phyloP scores from a whole-genome alignment of 2,888 invertebrate species.

The Pandemis cinnamomeana region DNA sequence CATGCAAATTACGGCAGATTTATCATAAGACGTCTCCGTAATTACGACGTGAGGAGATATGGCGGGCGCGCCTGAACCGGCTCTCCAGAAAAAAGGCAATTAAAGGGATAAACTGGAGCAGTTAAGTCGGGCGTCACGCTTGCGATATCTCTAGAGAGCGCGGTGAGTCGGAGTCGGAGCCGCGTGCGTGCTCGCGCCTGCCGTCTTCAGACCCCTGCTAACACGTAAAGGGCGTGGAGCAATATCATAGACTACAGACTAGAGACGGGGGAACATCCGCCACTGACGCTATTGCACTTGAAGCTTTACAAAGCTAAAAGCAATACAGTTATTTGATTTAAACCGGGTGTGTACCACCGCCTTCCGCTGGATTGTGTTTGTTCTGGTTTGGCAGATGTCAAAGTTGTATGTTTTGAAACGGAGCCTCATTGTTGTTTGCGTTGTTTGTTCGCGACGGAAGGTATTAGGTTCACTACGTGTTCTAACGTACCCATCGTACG shows the following conservation, averaged over 20 bases:
- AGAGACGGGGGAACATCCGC: slow-evolving; percentile 79
- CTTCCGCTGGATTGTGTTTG: slow-evolving; percentile 82
- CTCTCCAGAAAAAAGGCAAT: slow-evolving; percentile 83
- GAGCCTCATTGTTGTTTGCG: slow-evolving; percentile 72
- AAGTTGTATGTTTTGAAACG: slow-evolving; percentile 83
- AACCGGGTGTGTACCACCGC: slow-evolving; percentile 80
- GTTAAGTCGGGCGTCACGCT: slow-evolving; percentile 78
- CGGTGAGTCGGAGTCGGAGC: slow-evolving; percentile 44
- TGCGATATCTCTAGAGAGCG: slow-evolving; percentile 68
- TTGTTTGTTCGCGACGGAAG: slow-evolving; percentile 72
- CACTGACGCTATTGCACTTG: slow-evolving; percentile 82
- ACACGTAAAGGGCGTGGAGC: slow-evolving; percentile 84
- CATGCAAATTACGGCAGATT: slow-evolving; percentile 85
- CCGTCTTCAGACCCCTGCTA: slow-evolving; percentile 69
- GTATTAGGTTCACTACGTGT: slow-evolving; percentile 63
- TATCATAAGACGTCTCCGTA: slow-evolving; percentile 84
- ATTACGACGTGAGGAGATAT: slow-evolving; percentile 85
- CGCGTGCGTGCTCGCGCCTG: slow-evolving; percentile 63
- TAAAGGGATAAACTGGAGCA: slow-evolving; percentile 83
- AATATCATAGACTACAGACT: slow-evolving; percentile 83
- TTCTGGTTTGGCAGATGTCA: slow-evolving; percentile 84
- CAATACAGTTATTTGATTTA: slow-evolving; percentile 85
- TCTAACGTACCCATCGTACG: slow-evolving; percentile 43
- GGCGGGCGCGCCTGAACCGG: slow-evolving; percentile 78
- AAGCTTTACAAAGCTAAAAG: slow-evolving; percentile 84